Base-by-base conservation (phyloP, 64 coral and sea anemone genomes). In the Cladopsammia gracilis region DNA sequence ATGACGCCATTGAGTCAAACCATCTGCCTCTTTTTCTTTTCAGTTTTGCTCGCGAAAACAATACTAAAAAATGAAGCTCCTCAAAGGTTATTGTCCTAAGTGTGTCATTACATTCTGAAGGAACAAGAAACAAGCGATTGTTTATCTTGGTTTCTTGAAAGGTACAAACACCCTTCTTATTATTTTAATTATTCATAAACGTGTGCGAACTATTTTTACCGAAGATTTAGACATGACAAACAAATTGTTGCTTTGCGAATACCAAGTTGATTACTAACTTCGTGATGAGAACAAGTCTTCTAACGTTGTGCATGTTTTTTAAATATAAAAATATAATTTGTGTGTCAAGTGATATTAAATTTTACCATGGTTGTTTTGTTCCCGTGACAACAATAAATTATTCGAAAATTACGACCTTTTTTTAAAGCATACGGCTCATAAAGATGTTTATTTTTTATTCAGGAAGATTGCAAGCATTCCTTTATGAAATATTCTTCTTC, bases 21-120 rank as follows among this genome's bases (percentile, higher is more conserved):
- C 61, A 84, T 47, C 80, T 84, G 62, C 42, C 22, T 49, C 13
- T 48, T 13, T 82, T 13, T 3, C 42, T 56, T 56, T 56, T 56
- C 53, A 56, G 10, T 3, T 48, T 22, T 8, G 6, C 14, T 13
- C 13, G 7, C 16, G 7, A 49, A 18, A 64, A 64, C 62, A 65
- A 11, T 47, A n/a, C 80, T 45, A 50, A 10, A 34, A 84, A 84
- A 67, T 47, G 78, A 82, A 82, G 13, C 18, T 64, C 58, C 49
- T 64, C 43, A 48, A 82, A 64, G 14, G 14, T 16, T 26, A 82
- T 64, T 68, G 20, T 68, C 8, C 60, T 10, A 9, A 51, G 45
- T 15, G 19, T 16, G 43, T 48, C 18, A 9, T 50, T 47, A 83
- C 5, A 22, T 19, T 64, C 61, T 20, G 5, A 64, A 20, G 9